Base-by-base conservation (phyloP, 92 coral and sea anemone genomes). In the Porites cylindrica region DNA sequence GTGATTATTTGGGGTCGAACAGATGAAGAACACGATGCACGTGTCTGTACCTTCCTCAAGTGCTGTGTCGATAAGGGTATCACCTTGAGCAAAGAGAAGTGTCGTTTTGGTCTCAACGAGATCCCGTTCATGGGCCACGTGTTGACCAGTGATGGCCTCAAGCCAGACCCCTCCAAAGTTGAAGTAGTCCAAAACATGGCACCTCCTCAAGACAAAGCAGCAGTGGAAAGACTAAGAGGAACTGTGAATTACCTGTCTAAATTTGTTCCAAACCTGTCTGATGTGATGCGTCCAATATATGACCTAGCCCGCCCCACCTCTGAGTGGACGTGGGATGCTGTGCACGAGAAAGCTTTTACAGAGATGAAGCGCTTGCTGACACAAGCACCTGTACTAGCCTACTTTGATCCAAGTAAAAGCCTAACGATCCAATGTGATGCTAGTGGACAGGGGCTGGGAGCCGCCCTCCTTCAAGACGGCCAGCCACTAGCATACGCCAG, bases 1-100 rank as follows among this genome's bases (percentile, higher is more conserved):
- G 79, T 85, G n/a, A 68, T 87, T 8, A 67, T 79, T 5, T 79
- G n/a, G 63, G 90, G 90, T 2, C 67, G 69, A 52, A 60, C 75
- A 2, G 80, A 86, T 29, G 74, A 26, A 8, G 76, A 78, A 60
- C 83, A 86, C 66, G 83, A 77, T 43, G 68, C 63, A 17, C 79
- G 73, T 8, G 51, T 85, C 21, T 14, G 66, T 47, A 52, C 47
- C 0, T 32, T 85, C 23, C 58, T 84, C 81, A 61, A 50, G 64
- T 75, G 88, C 43, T 71, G 74, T 29, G 73, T 74, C 1, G 81
- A 84, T n/a, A 75, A 4, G 56, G 56, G 56, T 8, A 52, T 52
- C 8, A 4, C 56, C 4, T 8, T 52, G 56, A 77, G 56, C 77
- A 77, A n/a, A n/a, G n/a, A n/a, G n/a, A n/a, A n/a, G 56, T 77